Percentiles rank a stretch among this genome's conserved stretches.
Conservation (phyloP, 2,888 invertebrate species). For the Cephus rjabovi region DNA sequence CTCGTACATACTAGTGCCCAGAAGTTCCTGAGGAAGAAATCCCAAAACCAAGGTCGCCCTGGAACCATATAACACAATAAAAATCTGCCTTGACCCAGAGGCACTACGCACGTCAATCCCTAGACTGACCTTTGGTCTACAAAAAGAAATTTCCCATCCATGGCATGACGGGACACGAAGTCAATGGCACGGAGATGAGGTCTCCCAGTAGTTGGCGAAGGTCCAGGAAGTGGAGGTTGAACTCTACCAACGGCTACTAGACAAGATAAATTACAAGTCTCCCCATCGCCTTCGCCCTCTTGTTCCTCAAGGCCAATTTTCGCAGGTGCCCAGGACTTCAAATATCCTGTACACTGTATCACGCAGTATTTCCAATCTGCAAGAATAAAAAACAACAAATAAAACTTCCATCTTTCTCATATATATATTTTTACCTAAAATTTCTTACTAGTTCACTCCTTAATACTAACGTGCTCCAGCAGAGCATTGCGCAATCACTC, state of each 20-base stretch:
- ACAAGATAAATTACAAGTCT: slow-evolving; percentile 82
- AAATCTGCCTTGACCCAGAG: not conserved
- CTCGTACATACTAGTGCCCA: slow-evolving; percentile 94
- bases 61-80: slow-evolving; percentile 40
- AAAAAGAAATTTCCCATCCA: slow-evolving; percentile 92
- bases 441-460: no score
- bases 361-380: slow-evolving; percentile 87
- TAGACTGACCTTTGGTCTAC: slow-evolving; percentile 85
- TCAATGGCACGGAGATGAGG: slow-evolving; percentile 75
- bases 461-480: no score
- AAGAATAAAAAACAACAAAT: not conserved
- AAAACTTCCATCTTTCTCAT: no score
- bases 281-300: slow-evolving; percentile 72
- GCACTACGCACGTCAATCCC: not conserved
- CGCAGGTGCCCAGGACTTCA: slow-evolving; percentile 91
- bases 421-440: no score
- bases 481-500: no score
- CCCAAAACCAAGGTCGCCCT: slow-evolving; percentile 91
- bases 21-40: slow-evolving; percentile 91
- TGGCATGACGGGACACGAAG: slow-evolving; percentile 86
- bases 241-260: slow-evolving; percentile 88
- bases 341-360: slow-evolving; percentile 92
- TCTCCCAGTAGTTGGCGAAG: slow-evolving; percentile 49
- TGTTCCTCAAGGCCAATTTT: slow-evolving; percentile 79
- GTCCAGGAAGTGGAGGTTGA: slow-evolving; percentile 68